Conservation (phyloP, 2,797 vertebrate species). For the Dromococcyx pavoninus region DNA sequence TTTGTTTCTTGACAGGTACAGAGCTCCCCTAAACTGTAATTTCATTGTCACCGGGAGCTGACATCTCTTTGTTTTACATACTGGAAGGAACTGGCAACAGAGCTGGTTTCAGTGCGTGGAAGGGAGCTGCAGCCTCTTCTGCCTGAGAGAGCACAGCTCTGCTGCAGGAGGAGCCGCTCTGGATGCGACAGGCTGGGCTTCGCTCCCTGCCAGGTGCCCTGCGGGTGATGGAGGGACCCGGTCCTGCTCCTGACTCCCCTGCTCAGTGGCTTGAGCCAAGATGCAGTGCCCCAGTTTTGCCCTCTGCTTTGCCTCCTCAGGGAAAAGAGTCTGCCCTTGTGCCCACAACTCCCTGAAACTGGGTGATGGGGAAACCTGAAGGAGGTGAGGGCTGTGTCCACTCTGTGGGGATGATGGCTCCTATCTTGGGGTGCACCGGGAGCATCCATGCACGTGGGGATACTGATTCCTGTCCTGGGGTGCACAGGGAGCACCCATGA, state of each 20-base stretch:
- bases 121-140: neutral
- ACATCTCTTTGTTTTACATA: neutral
- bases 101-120: neutral
- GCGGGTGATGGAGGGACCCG: accelerated
- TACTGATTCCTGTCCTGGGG: too few species aligned
- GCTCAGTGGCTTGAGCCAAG: too few species aligned
- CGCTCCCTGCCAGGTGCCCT: neutral
- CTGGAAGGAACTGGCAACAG: neutral
- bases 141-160: neutral
- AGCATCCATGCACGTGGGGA: too few species aligned
- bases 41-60: neutral
- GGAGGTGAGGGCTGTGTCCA: accelerated
- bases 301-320: too few species aligned
- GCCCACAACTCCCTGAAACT: accelerated
- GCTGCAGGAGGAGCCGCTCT: neutral
- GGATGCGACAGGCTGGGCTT: neutral
- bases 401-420: neutral
- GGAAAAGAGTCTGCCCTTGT: neutral
- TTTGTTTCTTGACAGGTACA: constrained; percentile 13
- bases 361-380: neutral
- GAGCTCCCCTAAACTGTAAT: constrained; percentile 8
- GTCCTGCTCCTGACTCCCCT: neutral
- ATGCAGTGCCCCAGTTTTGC: neutral
- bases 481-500: too few species aligned
- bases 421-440: neutral